phyloP scores from a whole-genome alignment of 2,113 vertebrate species.

The Aspidoscelis tigris region DNA sequence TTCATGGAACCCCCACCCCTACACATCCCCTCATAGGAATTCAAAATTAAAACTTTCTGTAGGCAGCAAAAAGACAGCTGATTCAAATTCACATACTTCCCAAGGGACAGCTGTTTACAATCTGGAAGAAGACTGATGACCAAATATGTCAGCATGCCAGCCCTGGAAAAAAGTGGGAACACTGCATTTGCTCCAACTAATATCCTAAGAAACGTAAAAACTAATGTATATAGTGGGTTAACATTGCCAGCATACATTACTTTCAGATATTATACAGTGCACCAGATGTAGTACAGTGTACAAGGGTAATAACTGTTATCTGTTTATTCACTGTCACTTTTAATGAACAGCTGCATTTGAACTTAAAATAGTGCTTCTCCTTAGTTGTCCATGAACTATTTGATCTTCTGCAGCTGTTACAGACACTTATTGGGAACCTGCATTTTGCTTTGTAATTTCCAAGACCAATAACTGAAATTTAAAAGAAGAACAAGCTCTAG shows the following conservation, averaged over 20 bases:
- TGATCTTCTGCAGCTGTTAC: slow-evolving; percentile 61
- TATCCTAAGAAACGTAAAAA: rapidly evolving
- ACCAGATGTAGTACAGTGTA: not conserved
- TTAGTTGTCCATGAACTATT: slow-evolving; percentile 48
- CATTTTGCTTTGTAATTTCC: not conserved
- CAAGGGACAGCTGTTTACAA: slow-evolving; percentile 26
- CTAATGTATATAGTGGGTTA: not conserved
- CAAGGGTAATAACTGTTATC: slow-evolving; percentile 16
- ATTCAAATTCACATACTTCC: not conserved
- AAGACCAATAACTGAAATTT: slow-evolving; percentile 21
- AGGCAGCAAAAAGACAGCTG: slow-evolving; percentile 27
- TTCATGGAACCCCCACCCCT: not conserved
- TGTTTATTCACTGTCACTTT: slow-evolving; percentile 27
- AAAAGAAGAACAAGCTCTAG: not conserved
- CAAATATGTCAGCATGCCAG: slow-evolving; percentile 14
- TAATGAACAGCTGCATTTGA: slow-evolving; percentile 58
- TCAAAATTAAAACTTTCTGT: not conserved
- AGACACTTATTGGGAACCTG: slow-evolving; percentile 42
- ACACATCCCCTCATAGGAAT: not conserved
- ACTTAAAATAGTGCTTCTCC: slow-evolving; percentile 18
- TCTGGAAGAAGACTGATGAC: not conserved
- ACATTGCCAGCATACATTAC: not conserved
- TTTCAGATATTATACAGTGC: slow-evolving; percentile 16
- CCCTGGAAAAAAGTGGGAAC: not conserved
- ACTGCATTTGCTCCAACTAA: slow-evolving; percentile 29